A percentile compares a stretch with the other conserved stretches of the same genome.
Conservation (phyloP, 2,888 invertebrate genomes). For the Leptogaster cylindrica region DNA sequence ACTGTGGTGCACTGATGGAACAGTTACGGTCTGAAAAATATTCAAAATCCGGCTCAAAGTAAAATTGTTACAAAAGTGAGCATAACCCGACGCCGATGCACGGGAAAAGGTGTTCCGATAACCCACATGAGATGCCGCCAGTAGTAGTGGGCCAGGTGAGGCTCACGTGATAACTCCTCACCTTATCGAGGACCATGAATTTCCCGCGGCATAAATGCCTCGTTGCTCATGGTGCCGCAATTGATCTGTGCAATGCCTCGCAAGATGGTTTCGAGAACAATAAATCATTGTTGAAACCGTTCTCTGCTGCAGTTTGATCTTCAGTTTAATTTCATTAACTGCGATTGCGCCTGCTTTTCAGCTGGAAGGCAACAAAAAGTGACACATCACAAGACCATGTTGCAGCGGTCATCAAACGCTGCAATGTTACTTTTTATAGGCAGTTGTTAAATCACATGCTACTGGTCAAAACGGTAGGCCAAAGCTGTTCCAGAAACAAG, state of each 20-base stretch:
- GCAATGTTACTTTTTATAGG: too few relatives aligned
- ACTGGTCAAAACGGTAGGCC: too few relatives aligned
- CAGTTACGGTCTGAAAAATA: conserved; percentile 2
- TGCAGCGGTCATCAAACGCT: too few relatives aligned
- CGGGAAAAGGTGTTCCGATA: conserved; percentile 5
- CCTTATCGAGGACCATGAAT: conserved; percentile 4
- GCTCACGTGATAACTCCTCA: conserved; percentile 24
- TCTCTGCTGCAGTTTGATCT: not conserved
- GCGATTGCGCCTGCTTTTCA: conserved; percentile 13
- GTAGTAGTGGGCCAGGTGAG: not conserved
- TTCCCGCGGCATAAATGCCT: not conserved
- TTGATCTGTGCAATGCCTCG: not conserved
- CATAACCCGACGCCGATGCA: not conserved
- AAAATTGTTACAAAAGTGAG: not conserved
- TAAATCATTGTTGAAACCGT: conserved; percentile 27
- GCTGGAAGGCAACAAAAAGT: too few relatives aligned
- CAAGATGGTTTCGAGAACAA: conserved; percentile 14
- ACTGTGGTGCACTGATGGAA: not conserved
- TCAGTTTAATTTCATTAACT: conserved; percentile 14
- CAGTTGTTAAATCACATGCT: too few relatives aligned
- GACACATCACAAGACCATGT: too few relatives aligned
- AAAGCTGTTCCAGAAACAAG: too few relatives aligned
- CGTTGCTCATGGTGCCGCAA: not conserved
- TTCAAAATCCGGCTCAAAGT: conserved; percentile 8
- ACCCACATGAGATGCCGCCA: conserved; percentile 12